A percentile compares a stretch with the other conserved stretches of the same genome.
These are phyloP conservation scores for Hyperoplus immaculatus DNA, from an alignment of 2,797 vertebrate genomes.

Conservation along the genomic window DNA sequence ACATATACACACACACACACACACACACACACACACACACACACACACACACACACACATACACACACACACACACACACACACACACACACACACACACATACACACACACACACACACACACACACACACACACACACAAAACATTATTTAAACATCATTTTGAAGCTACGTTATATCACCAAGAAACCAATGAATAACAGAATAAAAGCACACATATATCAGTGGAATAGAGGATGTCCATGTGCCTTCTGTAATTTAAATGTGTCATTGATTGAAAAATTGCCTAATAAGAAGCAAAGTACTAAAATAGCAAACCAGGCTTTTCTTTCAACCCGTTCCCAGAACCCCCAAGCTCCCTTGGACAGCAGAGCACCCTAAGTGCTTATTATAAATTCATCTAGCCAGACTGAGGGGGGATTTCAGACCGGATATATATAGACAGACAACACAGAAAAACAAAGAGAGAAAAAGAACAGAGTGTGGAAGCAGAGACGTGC, in stretches of 20 bases:
- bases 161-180: conserved; percentile 5
- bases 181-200: conserved; percentile 7
- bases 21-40: not conserved
- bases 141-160: conserved; percentile 7
- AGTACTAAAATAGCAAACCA: conserved; percentile 45
- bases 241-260: conserved; percentile 29
- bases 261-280: conserved; percentile 34
- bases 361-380: conserved; percentile 59
- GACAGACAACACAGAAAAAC: conserved; percentile 62
- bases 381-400: conserved; percentile 80
- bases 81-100: not conserved
- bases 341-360: conserved; percentile 60
- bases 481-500: conserved; percentile 35
- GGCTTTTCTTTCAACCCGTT: conserved; percentile 59
- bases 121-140: conserved; percentile 14
- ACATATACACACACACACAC: conserved; percentile 2
- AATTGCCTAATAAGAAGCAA: conserved; percentile 41
- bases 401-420: conserved; percentile 50
- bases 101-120: conserved; percentile 26
- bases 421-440: conserved; percentile 72
- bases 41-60: not conserved
- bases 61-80: conserved; percentile 2
- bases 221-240: conserved; percentile 5
- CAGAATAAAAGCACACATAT: not conserved
- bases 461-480: conserved; percentile 52